A percentile compares a stretch with the other conserved stretches of the same genome.
These are phyloP conservation scores for Etheostoma perlongum DNA, from an alignment of 2,797 vertebrate genomes.

Conservation along the genomic window DNA sequence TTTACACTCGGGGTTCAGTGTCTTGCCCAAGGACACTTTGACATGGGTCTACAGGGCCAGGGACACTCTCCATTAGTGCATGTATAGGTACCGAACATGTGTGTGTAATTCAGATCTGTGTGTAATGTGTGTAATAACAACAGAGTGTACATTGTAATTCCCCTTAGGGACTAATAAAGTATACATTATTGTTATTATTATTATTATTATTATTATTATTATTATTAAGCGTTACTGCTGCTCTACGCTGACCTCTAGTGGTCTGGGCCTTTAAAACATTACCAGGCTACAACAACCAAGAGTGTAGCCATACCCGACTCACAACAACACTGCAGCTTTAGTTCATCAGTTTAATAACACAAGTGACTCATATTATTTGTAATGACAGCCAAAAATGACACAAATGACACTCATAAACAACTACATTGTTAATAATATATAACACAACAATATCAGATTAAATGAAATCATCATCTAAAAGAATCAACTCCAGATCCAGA, in stretches of 20 bases:
- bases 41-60: too few species aligned
- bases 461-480: background rate
- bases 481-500: background rate
- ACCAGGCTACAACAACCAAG: background rate
- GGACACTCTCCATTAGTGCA: too few species aligned
- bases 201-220: background rate
- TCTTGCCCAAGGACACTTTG: too few species aligned
- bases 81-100: too few species aligned
- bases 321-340: background rate
- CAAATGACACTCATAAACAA: background rate
- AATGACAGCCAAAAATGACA: background rate
- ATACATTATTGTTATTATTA: too few species aligned
- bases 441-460: background rate
- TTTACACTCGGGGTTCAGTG: too few species aligned
- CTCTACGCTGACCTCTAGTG: constrained; percentile 35
- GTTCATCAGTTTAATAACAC: background rate
- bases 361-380: background rate
- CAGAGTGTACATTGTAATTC: too few species aligned
- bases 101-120: too few species aligned
- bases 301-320: too few species aligned
- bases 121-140: too few species aligned
- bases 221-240: background rate
- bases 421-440: background rate
- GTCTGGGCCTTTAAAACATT: background rate
- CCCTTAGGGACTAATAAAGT: too few species aligned